Conservation (phyloP, 1,140 invertebrate genomes). For the Nomia melanderi region DNA sequence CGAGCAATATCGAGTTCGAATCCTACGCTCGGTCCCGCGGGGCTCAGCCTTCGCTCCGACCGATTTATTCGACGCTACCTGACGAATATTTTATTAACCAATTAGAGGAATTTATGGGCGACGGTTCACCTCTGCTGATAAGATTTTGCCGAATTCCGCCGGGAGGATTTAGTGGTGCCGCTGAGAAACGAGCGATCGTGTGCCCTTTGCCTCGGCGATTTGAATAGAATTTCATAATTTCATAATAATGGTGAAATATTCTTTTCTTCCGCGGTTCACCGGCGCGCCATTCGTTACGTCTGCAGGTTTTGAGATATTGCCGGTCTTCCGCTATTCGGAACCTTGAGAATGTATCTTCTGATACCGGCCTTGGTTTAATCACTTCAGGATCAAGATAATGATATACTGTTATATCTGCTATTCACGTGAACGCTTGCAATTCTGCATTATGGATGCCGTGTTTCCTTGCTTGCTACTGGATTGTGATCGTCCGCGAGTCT, state of each 20-base stretch:
- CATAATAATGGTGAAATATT: conserved; percentile 33
- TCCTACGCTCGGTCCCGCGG: conserved; percentile 23
- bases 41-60: conserved; percentile 16
- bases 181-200: no score
- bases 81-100: conserved; percentile 65
- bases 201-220: not conserved
- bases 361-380: no score
- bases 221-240: conserved; percentile 35
- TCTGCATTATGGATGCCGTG: no score
- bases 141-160: conserved; percentile 32
- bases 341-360: no score
- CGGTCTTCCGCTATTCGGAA: no score
- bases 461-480: no score
- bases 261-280: not conserved
- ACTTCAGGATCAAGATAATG: no score
- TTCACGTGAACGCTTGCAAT: no score
- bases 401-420: no score
- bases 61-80: conserved; percentile 50
- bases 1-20: conserved; percentile 53
- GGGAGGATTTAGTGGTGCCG: not conserved
- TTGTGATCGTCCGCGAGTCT: no score
- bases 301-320: no score
- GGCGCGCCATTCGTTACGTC: not conserved
- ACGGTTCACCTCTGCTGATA: conserved; percentile 38
- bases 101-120: conserved; percentile 57